A percentile compares a stretch with the other conserved stretches of the same genome.
Evolutionary conservation across 2,797 vertebrate genomes (phyloP).

Genomic region (Peromyscus melanophrys): DNA sequence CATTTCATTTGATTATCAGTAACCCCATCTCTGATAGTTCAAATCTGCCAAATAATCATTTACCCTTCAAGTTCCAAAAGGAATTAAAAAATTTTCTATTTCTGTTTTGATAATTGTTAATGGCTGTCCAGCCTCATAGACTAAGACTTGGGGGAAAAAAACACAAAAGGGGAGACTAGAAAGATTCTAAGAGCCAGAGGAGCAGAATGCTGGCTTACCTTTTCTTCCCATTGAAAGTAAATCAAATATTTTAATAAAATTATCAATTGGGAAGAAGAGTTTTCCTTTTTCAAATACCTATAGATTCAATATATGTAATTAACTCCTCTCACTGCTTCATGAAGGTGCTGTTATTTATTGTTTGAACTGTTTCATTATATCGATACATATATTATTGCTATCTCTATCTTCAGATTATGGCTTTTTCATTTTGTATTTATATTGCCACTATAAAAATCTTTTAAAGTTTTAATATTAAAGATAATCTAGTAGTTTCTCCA

Average conservation of each 20-base stretch:
- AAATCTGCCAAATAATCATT: constrained; percentile 11
- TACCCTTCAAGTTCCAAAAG: constrained; percentile 16
- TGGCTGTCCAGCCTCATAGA: background rate
- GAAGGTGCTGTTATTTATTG: background rate
- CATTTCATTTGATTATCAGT: constrained; percentile 40
- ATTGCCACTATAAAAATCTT: background rate
- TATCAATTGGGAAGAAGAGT: background rate
- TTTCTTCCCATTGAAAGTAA: constrained; percentile 46
- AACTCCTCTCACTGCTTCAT: background rate
- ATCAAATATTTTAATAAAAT: constrained; percentile 51
- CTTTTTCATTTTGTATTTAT: constrained; percentile 52
- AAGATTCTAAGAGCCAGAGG: background rate
- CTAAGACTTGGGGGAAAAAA: background rate
- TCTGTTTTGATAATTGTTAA: background rate
- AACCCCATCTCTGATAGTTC: background rate
- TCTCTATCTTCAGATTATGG: background rate
- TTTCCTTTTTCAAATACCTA: background rate
- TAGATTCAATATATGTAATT: background rate
- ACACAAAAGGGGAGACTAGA: background rate
- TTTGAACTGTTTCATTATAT: background rate
- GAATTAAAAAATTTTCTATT: background rate
- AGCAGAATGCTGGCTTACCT: background rate
- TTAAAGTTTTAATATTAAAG: background rate
- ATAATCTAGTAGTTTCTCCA: background rate
- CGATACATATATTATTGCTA: background rate